These are phyloP conservation scores for Dione vanillae DNA, from an alignment of 2,888 invertebrate genomes.

Conservation along the genomic window DNA sequence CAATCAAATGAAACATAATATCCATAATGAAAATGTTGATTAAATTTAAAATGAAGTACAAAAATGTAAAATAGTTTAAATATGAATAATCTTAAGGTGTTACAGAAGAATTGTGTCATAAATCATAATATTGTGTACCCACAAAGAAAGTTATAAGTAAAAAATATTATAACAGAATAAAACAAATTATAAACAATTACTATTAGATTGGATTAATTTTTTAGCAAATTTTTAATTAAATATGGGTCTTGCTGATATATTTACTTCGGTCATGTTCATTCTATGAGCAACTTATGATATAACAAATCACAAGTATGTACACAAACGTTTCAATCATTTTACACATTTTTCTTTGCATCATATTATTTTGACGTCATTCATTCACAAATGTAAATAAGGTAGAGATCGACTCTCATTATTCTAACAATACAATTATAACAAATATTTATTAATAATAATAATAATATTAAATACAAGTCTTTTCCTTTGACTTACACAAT, in stretches of 20 bases:
- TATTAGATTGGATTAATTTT: too few species aligned
- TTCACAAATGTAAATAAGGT: too few species aligned
- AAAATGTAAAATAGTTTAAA: background rate
- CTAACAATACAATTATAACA: constrained; percentile 7
- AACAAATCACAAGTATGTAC: background rate
- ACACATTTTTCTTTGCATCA: background rate
- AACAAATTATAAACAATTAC: too few species aligned
- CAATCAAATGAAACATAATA: background rate
- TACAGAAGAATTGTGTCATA: too few species aligned
- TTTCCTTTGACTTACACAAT: constrained; percentile 9
- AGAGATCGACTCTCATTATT: background rate
- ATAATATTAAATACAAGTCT: constrained; percentile 21
- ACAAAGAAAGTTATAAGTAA: too few species aligned
- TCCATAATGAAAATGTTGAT: background rate
- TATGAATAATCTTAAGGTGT: background rate
- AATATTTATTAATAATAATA: constrained; percentile 16
- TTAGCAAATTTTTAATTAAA: too few species aligned
- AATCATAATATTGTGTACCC: too few species aligned
- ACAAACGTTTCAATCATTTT: background rate
- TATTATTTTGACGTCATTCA: background rate
- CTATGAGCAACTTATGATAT: background rate
- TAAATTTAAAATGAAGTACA: background rate
- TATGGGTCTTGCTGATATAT: too few species aligned
- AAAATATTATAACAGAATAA: too few species aligned
- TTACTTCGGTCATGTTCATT: background rate